Base-by-base conservation (phyloP, 2,113 vertebrate genomes). In the Rostratula benghalensis region DNA sequence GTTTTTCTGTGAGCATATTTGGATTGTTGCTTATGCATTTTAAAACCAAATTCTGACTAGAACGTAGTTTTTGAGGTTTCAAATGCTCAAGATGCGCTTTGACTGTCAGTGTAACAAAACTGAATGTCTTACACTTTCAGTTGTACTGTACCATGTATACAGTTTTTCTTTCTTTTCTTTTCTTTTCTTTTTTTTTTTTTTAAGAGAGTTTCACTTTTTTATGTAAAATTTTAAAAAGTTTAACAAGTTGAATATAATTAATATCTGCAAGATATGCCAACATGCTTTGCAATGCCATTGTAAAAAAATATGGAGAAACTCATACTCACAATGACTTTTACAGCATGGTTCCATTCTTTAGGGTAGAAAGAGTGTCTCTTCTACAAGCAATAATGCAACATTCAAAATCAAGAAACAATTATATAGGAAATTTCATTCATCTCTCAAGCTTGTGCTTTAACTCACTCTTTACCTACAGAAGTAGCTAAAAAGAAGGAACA, bases 261-360 rank as follows among this genome's bases (percentile, higher is more conserved):
- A n/a, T 18, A 3, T n/a, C 27, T 1, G 3, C 50, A 50, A 67
- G 22, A 25, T 23, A 41, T 27, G 13, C 3, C 12, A 39, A 23
- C 9, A 81, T 22, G 6, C 4, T 78, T 84, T 84, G 18, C 37
- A 69, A 39, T 3, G 3, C n/a, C 1, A 8, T 4, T 1, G 1
- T 54, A 45, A 65, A 81, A 81, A 56, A 4, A 13, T n/a, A 60
- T 8, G 3, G 59, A 83, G 9, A 63, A 23, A 27, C 35, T 31
- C 25, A 1, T 37, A 35, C 11, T 50, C 37, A 50, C 3, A 87
- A 48, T 15, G 6, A 22, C 28, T 75, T 81, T 24, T 68, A 43
- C 5, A 48, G 6, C 25, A 35, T 24, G 2, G 6, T 6, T 53
- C 15, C 11, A 67, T 13, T 45, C 7, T 30, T 37, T 21, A 18